phyloP scores from a whole-genome alignment of 2,797 vertebrate genomes.

The Spinibarbus caldwelli region DNA sequence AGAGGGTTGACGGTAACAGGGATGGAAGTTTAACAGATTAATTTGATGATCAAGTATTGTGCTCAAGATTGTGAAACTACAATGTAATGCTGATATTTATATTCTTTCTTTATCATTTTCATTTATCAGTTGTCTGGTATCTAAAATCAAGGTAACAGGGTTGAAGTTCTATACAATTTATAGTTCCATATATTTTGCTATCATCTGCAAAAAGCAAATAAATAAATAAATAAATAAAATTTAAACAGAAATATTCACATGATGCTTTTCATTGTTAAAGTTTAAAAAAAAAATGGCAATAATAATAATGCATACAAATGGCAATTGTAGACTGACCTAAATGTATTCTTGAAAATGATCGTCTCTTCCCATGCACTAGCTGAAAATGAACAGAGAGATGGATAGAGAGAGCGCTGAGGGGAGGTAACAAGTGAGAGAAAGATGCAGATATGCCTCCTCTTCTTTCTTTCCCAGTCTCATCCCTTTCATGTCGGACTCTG shows the following conservation, averaged over 20 bases:
- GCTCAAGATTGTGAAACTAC: not conserved
- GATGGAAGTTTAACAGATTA: not conserved
- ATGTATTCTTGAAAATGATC: slow-evolving; percentile 93
- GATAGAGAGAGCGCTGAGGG: slow-evolving; percentile 57
- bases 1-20: not conserved
- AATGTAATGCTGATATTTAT: not conserved
- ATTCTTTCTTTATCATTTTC: not conserved
- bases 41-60: not conserved
- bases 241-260: not conserved
- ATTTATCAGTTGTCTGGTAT: not conserved
- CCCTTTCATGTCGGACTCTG: slow-evolving; percentile 88
- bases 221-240: too few relatives aligned
- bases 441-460: slow-evolving; percentile 83
- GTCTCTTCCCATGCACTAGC: slow-evolving; percentile 80
- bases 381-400: slow-evolving; percentile 68
- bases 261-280: not conserved
- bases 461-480: slow-evolving; percentile 84
- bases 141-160: not conserved
- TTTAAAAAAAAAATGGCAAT: too few relatives aligned
- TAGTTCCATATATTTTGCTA: too few relatives aligned
- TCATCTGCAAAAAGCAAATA: too few relatives aligned
- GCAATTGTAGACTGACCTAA: slow-evolving; percentile 31
- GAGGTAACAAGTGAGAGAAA: slow-evolving; percentile 68
- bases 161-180: too few relatives aligned
- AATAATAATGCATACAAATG: not conserved